Evolutionary conservation across 2,888 invertebrate genomes (phyloP), one percentile per base, ranked within the genome.

Genomic region (Coleophora deauratella): DNA sequence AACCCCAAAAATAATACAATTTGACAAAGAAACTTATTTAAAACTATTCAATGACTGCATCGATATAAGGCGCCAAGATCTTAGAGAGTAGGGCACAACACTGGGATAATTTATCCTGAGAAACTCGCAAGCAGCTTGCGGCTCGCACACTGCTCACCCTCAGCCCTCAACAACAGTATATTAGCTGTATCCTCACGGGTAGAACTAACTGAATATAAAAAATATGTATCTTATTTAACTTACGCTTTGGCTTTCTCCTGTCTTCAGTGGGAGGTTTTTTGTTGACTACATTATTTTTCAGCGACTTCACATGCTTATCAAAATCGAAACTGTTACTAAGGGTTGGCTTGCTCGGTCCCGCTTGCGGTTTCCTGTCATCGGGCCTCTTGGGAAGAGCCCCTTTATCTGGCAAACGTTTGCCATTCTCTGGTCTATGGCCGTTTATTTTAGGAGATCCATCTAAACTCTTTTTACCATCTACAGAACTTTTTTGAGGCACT

Each of bases 241-340:
- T 57, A 80, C 78, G 74, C 59, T 75, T 79, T 35, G 59, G 69
- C 50, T 72, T 79, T 44, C 51, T 66, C 27, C 35, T 35, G 21
- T 42, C 33, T 6, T 33, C 37, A 10, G 11, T 9, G 28, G 13
- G 33, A 1, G 33, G 33, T 35, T 38, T 38, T 27, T 21, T 21
- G 9, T 10, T 47, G 36, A 76, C 74, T 55, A 41, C 71, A n/a
- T 31, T 10, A 51, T 66, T 71, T 35, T 62, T 63, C 40, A 85
- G 55, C 3, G 78, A 67, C 52, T 65, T 78, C 1, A 85, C 78
- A 52, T 84, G 82, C 52, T 76, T 82, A 45, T 84, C 82, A 45
- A 85, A 85, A 53, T 85, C 85, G 52, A 85, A 85, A 38, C 66
- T 68, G 50, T 70, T 77, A 0, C 64, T 45, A 1, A 67, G 43